Evolutionary conservation across 2,113 vertebrate genomes (phyloP), one percentile per base, ranked within the genome.

Genomic region (Origma solitaria): DNA sequence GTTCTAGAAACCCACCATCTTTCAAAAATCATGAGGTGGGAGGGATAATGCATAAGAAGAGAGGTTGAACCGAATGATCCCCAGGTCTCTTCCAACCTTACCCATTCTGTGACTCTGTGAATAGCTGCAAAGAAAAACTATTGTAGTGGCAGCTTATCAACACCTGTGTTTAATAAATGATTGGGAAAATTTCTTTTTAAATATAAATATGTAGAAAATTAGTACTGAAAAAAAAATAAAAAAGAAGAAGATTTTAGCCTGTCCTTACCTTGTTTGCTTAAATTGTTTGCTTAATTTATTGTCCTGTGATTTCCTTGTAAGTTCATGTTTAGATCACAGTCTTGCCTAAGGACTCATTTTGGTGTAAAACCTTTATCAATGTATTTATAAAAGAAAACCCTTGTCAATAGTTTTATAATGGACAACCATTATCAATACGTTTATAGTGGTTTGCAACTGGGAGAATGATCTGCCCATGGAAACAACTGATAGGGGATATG

Each of bases 1-100:
- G 35, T 61, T 85, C 35, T 81, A 14, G 47, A 78, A 80, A 72
- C 4, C 4, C 11, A 5, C 7, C 14, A 21, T 38, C 10, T 60
- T 30, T 56, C 51, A 94, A 68, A 75, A 91, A 28, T 20, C 8
- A 6, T 7, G 11, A 27, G 1, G 3, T 0, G 0, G 18, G 60
- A 12, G 24, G 14, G 18, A n/a, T 62, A 70, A 88, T 22, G 22
- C 8, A 14, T 22, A 86, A 68, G 45, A 84, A 66, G 16, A 82
- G 20, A 88, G 19, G 21, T 21, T 30, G 25, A n/a, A 76, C 7
- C 12, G 23, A 11, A 40, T 53, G 38, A 53, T 11, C 16, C 14
- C 13, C 11, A 35, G 25, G 14, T 61, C 7, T 54, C 35, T 76
- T 69, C n/a, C 47, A 40, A 31, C 4, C 12, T 82, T 82, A 20